Evolutionary conservation across 2,888 invertebrate genomes (phyloP).

Genomic region (Eugnorisma glareosa): DNA sequence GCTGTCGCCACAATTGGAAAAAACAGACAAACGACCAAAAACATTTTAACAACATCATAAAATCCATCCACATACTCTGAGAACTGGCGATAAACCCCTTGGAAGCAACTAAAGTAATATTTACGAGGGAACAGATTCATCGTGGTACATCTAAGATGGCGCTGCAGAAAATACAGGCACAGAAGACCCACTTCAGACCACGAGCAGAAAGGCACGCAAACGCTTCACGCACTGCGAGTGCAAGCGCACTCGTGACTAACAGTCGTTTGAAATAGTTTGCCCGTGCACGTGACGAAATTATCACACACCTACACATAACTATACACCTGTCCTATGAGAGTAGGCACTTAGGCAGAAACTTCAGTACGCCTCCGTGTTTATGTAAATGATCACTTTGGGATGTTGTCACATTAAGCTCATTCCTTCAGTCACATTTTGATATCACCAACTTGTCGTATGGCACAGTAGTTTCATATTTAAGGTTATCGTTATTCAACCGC

Average conservation of each 20-base stretch:
- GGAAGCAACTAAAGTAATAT: conserved; percentile 67
- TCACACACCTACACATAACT: neutral
- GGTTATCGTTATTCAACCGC: neutral
- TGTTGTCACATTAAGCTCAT: neutral
- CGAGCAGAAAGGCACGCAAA: neutral
- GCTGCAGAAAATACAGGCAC: neutral
- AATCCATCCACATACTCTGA: conserved; percentile 52
- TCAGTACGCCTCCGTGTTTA: neutral
- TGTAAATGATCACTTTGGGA: neutral
- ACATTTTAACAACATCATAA: conserved; percentile 58
- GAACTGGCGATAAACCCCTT: conserved; percentile 51
- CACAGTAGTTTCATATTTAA: neutral
- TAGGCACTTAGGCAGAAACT: neutral
- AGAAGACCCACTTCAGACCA: conserved; percentile 8
- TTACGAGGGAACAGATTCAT: conserved; percentile 65
- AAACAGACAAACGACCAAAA: conserved; percentile 36
- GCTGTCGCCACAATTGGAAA: conserved; percentile 38
- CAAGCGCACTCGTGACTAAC: neutral
- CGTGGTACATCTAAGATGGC: conserved; percentile 25
- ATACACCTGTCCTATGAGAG: neutral
- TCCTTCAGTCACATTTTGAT: neutral
- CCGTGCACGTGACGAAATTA: neutral
- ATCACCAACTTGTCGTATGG: neutral
- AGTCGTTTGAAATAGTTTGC: neutral
- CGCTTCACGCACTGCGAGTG: neutral